Evolutionary conservation across 1,140 invertebrate species (phyloP).

Genomic region (Teleogryllus occipitalis): DNA sequence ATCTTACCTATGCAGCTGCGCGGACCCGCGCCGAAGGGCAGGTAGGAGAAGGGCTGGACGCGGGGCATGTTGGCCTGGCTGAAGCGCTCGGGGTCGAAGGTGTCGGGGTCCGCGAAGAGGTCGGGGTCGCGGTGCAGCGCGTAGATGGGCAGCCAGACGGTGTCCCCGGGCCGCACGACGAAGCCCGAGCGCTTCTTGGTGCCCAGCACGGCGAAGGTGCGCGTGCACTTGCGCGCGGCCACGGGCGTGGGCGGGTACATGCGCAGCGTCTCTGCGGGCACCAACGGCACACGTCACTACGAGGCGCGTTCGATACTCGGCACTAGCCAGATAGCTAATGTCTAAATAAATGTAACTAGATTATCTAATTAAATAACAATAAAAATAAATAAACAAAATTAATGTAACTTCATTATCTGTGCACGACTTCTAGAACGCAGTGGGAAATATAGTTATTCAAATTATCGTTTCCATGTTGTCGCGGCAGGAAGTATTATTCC

Average conservation of each 20-base stretch:
- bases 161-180: constrained; percentile 33
- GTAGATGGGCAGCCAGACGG: constrained; percentile 38
- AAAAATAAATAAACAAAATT: too few species aligned
- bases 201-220: constrained; percentile 41
- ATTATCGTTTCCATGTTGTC: too few species aligned
- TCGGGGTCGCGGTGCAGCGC: constrained; percentile 41
- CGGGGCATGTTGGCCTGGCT: constrained; percentile 22
- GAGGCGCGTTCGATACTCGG: too few species aligned
- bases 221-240: constrained; percentile 41
- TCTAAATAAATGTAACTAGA: too few species aligned
- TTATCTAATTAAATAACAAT: too few species aligned
- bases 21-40: constrained; percentile 27
- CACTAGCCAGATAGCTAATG: too few species aligned
- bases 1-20: constrained; percentile 37
- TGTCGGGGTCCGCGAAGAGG: constrained; percentile 43
- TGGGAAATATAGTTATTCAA: too few species aligned
- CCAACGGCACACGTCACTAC: too few species aligned
- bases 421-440: too few species aligned
- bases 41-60: constrained; percentile 29
- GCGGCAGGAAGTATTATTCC: too few species aligned
- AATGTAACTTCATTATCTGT: too few species aligned
- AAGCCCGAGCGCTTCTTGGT: constrained; percentile 31
- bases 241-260: constrained; percentile 46
- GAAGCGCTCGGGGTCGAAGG: constrained; percentile 35
- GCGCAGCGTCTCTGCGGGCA: constrained; percentile 47